Percentiles rank a stretch among this genome's conserved stretches.
Evolutionary conservation across 35 echinoderm and acorn worm species (phyloP).

Genomic region (Anneissia japonica): DNA sequence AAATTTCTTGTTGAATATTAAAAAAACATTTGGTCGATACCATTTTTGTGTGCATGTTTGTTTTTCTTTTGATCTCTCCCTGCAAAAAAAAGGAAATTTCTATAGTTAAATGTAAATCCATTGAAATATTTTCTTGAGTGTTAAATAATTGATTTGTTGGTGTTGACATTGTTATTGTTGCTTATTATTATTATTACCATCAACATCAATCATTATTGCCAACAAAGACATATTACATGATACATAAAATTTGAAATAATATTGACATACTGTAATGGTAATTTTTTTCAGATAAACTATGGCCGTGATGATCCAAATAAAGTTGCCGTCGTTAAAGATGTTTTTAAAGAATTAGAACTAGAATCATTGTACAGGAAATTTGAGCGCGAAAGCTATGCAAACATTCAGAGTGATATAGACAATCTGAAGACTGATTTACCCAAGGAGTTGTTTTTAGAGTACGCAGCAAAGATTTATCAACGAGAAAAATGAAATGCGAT

Average conservation of each 20-base stretch:
- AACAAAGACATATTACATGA: background rate
- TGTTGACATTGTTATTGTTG: background rate
- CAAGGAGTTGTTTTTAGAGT: constrained; percentile 82
- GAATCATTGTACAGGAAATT: constrained; percentile 39
- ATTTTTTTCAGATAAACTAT: constrained; percentile 69
- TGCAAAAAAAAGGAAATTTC: too few species aligned
- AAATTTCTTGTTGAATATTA: too few species aligned
- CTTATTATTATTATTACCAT: background rate
- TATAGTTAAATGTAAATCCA: background rate
- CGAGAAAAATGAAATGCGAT: background rate
- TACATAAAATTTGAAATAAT: background rate
- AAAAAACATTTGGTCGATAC: too few species aligned
- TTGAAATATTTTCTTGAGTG: background rate
- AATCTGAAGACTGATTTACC: constrained; percentile 40
- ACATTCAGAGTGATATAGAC: constrained; percentile 56
- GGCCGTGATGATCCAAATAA: constrained; percentile 62
- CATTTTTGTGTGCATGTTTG: too few species aligned
- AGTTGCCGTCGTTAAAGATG: constrained; percentile 60
- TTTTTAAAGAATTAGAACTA: constrained; percentile 69
- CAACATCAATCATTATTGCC: background rate
- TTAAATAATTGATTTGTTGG: background rate
- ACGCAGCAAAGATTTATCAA: constrained; percentile 69
- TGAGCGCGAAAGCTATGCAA: constrained; percentile 72
- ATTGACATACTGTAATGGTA: background rate
- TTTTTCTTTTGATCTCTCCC: too few species aligned